These are phyloP conservation scores for Lynx canadensis DNA, from an alignment of 2,113 vertebrate genomes.

Conservation along the genomic window DNA sequence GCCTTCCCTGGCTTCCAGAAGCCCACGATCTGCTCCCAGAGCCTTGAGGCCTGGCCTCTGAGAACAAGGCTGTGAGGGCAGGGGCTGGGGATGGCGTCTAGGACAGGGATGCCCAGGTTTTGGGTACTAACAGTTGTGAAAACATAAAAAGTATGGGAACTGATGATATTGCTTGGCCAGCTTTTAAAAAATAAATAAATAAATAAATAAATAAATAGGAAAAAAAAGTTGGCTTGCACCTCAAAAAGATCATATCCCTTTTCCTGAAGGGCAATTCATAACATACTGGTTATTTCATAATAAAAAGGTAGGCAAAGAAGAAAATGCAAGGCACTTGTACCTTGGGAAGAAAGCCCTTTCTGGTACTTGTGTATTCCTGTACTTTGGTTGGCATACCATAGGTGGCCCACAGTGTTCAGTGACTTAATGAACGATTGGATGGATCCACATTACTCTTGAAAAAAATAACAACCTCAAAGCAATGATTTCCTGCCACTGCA, in stretches of 20 bases:
- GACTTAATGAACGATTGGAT: neutral
- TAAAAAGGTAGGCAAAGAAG: neutral
- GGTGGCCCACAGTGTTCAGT: neutral
- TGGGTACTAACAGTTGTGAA: no score
- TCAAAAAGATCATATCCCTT: neutral
- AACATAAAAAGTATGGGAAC: no score
- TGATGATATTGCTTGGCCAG: no score
- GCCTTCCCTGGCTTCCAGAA: no score
- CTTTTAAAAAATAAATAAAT: no score
- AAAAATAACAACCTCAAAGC: neutral
- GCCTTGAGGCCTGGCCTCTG: no score
- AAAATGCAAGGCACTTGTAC: neutral
- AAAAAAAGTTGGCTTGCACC: neutral
- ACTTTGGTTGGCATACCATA: neutral
- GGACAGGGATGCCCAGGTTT: no score
- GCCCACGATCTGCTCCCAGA: no score
- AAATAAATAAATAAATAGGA: no score
- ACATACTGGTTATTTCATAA: neutral
- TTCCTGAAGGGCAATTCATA: neutral
- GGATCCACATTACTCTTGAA: neutral
- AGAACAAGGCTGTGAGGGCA: no score
- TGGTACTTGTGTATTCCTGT: neutral
- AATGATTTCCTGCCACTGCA: neutral
- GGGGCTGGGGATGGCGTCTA: no score
- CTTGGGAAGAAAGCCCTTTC: neutral